A percentile compares a stretch with the other conserved stretches of the same genome.
These are phyloP conservation scores for Atta colombica DNA, from an alignment of 1,140 invertebrate genomes.

Conservation along the genomic window DNA sequence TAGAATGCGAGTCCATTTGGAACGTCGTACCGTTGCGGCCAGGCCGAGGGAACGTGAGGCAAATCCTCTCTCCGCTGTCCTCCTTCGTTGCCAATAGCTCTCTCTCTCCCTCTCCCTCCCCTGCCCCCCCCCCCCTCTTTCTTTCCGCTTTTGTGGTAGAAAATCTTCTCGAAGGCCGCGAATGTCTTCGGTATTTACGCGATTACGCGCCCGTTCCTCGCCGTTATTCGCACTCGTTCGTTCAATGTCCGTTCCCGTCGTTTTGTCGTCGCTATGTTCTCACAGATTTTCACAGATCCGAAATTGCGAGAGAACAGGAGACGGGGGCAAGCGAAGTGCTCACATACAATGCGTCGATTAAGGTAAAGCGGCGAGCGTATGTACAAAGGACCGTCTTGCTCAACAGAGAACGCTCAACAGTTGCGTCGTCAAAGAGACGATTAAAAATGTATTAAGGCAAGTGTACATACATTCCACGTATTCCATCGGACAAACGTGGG, in stretches of 20 bases:
- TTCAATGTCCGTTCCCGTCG: neutral
- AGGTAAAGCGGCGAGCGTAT: slow-evolving; percentile 30
- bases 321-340: neutral
- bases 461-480: neutral
- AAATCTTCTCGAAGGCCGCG: slow-evolving; percentile 51
- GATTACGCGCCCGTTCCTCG: slow-evolving; percentile 39
- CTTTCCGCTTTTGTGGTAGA: slow-evolving; percentile 26
- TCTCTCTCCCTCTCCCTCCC: neutral
- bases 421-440: slow-evolving; percentile 34
- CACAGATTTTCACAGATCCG: slow-evolving; percentile 49
- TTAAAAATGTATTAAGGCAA: slow-evolving; percentile 48
- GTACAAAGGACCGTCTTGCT: slow-evolving; percentile 50
- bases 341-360: slow-evolving; percentile 54
- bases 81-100: slow-evolving; percentile 8
- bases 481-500: neutral
- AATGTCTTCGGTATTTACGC: slow-evolving; percentile 59
- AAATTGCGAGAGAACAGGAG: slow-evolving; percentile 25
- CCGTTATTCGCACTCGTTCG: slow-evolving; percentile 35
- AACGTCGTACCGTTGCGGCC: slow-evolving; percentile 52
- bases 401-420: slow-evolving; percentile 2
- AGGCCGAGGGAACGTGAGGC: slow-evolving; percentile 37
- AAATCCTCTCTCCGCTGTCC: slow-evolving; percentile 50
- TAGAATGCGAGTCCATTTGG: slow-evolving; percentile 72
- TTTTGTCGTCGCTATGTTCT: slow-evolving; percentile 39
- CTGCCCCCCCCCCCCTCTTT: neutral